Evolutionary conservation across 2,888 invertebrate species (phyloP).

Genomic region (Brachyptera putata): DNA sequence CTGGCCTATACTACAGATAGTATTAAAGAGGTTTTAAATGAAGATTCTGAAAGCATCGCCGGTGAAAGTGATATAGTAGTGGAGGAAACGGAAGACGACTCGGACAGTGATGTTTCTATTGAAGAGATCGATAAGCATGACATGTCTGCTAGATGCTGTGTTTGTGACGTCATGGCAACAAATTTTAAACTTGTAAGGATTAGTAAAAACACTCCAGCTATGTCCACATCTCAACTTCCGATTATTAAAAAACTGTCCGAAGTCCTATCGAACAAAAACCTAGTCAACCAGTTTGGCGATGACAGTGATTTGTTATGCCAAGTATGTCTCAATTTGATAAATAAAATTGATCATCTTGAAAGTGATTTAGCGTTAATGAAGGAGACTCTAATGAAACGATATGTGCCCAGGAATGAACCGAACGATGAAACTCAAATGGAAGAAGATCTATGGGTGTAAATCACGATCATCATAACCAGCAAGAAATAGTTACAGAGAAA

Average conservation of each 20-base stretch:
- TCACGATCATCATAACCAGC: background rate
- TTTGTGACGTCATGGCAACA: constrained; percentile 24
- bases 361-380: constrained; percentile 27
- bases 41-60: constrained; percentile 28
- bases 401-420: background rate
- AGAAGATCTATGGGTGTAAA: background rate
- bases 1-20: constrained; percentile 1
- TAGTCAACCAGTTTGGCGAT: background rate
- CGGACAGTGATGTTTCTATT: constrained; percentile 28
- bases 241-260: constrained; percentile 26
- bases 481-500: background rate
- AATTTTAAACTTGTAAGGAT: constrained; percentile 26
- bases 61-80: constrained; percentile 33
- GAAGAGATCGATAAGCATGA: constrained; percentile 22
- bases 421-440: constrained; percentile 1
- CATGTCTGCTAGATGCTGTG: constrained; percentile 22
- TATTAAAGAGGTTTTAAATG: constrained; percentile 13
- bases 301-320: constrained; percentile 25
- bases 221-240: constrained; percentile 28
- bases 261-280: constrained; percentile 19
- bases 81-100: constrained; percentile 32
- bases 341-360: constrained; percentile 29
- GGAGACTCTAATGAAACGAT: constrained; percentile 26
- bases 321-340: constrained; percentile 28
- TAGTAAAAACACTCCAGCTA: constrained; percentile 23